phyloP scores from a whole-genome alignment of 2,797 vertebrate species.

The Harpagifer antarcticus region DNA sequence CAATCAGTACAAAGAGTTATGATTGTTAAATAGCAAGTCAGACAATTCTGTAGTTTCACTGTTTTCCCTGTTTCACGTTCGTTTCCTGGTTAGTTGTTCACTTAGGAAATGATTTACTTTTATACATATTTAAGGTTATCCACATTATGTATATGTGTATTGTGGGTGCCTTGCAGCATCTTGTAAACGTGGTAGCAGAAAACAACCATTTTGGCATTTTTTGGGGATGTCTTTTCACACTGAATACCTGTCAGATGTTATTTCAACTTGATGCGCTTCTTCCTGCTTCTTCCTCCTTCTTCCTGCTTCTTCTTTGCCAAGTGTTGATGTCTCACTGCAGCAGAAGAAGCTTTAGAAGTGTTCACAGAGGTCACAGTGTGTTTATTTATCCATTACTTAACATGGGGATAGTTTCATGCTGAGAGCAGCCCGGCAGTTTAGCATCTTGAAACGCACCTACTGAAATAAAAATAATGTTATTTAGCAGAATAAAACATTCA shows the following conservation, averaged over 20 bases:
- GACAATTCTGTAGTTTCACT: background rate
- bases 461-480: conserved; percentile 2
- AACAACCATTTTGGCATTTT: background rate
- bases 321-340: conserved; percentile 31
- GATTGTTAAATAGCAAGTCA: background rate
- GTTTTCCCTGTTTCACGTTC: background rate
- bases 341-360: conserved; percentile 29
- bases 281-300: conserved; percentile 23
- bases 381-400: conserved; percentile 50
- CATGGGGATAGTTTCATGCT: conserved; percentile 39
- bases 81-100: background rate
- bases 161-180: conserved; percentile 5
- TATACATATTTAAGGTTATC: background rate
- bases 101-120: background rate
- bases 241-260: conserved; percentile 10
- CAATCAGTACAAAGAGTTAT: background rate
- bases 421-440: conserved; percentile 7
- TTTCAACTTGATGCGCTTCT: conserved; percentile 22
- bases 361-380: conserved; percentile 33
- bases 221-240: conserved; percentile 2
- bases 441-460: conserved; percentile 10
- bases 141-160: background rate
- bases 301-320: conserved; percentile 36
- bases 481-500: background rate
- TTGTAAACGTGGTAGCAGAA: background rate